Conservation (phyloP, 2,888 invertebrate species). For the Periphyllus acericola region DNA sequence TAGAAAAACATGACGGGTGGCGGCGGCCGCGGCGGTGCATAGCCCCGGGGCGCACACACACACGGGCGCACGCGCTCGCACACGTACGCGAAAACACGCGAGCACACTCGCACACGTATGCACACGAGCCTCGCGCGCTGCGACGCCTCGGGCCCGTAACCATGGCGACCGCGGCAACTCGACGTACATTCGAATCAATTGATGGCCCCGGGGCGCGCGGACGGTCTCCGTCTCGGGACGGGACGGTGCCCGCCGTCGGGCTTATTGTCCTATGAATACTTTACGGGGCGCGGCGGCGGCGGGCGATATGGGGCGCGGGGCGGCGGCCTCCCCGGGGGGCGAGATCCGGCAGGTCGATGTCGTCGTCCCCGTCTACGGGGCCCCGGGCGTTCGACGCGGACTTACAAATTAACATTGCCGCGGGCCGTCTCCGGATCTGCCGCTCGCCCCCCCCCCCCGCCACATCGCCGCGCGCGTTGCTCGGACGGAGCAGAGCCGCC, state of each 20-base stretch:
- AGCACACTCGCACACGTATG: not conserved
- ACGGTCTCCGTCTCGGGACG: constrained; percentile 31
- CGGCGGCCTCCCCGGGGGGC: constrained; percentile 50
- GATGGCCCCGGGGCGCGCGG: constrained; percentile 42
- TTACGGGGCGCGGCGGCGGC: constrained; percentile 37
- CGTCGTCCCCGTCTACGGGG: constrained; percentile 55
- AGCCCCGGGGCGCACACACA: not conserved
- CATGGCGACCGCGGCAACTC: constrained; percentile 56
- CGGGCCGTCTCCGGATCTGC: constrained; percentile 43
- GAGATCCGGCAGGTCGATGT: constrained; percentile 60
- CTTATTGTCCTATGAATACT: constrained; percentile 55
- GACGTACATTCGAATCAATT: constrained; percentile 59
- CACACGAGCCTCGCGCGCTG: not conserved
- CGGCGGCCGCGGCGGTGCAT: not conserved
- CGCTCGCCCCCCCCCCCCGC: not conserved
- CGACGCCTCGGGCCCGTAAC: constrained; percentile 48
- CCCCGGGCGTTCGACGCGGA: constrained; percentile 59
- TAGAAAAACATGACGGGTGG: constrained; percentile 33
- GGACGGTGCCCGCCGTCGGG: constrained; percentile 22
- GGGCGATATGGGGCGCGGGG: not conserved
- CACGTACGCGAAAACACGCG: not conserved
- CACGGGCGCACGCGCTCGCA: not conserved
- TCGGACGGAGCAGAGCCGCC: constrained; percentile 35
- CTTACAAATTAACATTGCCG: constrained; percentile 60
- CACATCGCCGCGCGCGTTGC: constrained; percentile 17